Percentiles rank a stretch among this genome's conserved stretches.
phyloP scores from a whole-genome alignment of 1,140 invertebrate species.

The Pseudomyrmex flavicornis region DNA sequence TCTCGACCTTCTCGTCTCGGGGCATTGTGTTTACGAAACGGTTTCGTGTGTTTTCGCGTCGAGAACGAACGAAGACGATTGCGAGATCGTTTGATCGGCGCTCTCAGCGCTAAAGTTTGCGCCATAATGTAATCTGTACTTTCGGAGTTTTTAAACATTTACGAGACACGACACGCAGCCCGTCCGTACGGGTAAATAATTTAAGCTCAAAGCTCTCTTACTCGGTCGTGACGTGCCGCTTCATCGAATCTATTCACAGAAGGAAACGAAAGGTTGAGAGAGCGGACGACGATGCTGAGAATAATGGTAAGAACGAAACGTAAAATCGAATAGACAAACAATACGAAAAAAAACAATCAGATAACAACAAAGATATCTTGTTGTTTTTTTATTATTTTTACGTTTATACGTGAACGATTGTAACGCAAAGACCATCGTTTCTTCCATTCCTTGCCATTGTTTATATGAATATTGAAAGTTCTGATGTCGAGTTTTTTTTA shows the following conservation, averaged over 20 bases:
- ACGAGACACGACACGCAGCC: constrained; percentile 56
- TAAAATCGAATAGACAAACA: constrained; percentile 40
- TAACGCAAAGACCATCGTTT: too few relatives aligned
- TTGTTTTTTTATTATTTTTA: constrained; percentile 27
- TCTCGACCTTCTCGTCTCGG: background rate
- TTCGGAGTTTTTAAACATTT: constrained; percentile 65
- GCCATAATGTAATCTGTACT: constrained; percentile 60
- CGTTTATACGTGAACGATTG: background rate
- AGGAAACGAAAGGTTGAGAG: constrained; percentile 4
- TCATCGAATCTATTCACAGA: constrained; percentile 50
- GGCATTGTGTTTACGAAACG: background rate
- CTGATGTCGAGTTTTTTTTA: too few relatives aligned
- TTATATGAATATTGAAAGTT: too few relatives aligned
- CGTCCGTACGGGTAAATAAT: constrained; percentile 65
- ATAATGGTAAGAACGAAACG: constrained; percentile 37
- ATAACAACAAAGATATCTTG: constrained; percentile 1
- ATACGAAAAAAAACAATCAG: constrained; percentile 33
- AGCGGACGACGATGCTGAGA: constrained; percentile 26
- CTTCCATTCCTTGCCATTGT: too few relatives aligned
- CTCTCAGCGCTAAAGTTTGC: constrained; percentile 25
- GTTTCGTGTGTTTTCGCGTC: constrained; percentile 1
- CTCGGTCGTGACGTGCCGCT: constrained; percentile 30
- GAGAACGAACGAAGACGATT: background rate
- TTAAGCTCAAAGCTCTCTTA: constrained; percentile 67
- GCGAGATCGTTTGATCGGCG: background rate